These are phyloP conservation scores for cat (Felis catus) DNA, from an alignment of 2,113 vertebrate genomes.

Conservation along the genomic window DNA sequence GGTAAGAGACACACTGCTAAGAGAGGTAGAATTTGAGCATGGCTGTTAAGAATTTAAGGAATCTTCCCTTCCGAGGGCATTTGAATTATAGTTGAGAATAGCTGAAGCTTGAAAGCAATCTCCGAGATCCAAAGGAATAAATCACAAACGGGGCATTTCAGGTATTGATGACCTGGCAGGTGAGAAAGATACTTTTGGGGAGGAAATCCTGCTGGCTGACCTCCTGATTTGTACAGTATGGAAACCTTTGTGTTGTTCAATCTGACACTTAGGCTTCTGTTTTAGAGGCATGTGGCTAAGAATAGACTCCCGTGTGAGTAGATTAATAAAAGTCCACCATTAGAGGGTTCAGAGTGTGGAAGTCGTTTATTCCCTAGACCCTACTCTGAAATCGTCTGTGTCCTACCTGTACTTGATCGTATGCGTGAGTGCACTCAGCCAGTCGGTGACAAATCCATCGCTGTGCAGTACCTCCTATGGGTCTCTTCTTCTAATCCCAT, in stretches of 20 bases:
- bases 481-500: background rate
- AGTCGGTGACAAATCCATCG: background rate
- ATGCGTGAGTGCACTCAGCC: background rate
- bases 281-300: background rate
- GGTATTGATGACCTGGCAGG: background rate
- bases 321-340: background rate
- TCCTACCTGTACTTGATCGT: background rate
- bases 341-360: background rate
- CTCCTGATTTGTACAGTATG: background rate
- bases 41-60: background rate
- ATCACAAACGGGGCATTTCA: background rate
- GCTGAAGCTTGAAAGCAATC: background rate
- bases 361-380: background rate
- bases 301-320: background rate
- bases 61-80: background rate
- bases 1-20: conserved; percentile 28
- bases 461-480: background rate
- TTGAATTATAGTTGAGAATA: conserved; percentile 1
- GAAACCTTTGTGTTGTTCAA: background rate
- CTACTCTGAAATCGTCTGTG: background rate
- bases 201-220: background rate
- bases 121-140: background rate
- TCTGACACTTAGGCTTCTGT: background rate
- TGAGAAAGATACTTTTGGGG: background rate
- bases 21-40: background rate